phyloP scores from a whole-genome alignment of 2,888 invertebrate genomes.

The Horisme vitalbata region DNA sequence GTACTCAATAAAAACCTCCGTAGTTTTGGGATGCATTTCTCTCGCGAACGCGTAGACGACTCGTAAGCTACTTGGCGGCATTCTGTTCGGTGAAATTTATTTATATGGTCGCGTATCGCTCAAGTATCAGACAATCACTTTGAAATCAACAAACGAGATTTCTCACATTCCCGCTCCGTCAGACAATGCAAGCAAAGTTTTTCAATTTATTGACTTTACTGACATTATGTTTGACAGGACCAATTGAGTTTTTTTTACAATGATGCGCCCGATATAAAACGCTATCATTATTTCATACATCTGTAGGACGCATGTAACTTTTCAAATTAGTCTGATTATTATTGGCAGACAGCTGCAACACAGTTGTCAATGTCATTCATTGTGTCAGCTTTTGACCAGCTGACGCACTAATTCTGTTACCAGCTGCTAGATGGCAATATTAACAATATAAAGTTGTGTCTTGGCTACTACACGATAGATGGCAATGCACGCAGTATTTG shows the following conservation, averaged over 20 bases:
- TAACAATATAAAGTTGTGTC: no score
- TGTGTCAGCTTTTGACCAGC: no score
- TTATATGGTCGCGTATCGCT: conserved; percentile 69
- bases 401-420: no score
- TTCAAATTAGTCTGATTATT: no score
- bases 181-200: conserved; percentile 46
- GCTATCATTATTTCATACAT: no score
- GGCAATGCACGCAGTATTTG: no score
- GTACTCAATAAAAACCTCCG: conserved; percentile 87
- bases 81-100: conserved; percentile 70
- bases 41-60: conserved; percentile 90
- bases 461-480: no score
- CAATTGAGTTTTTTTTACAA: conserved; percentile 30
- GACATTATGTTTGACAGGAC: conserved; percentile 7
- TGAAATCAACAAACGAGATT: conserved; percentile 71
- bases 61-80: conserved; percentile 83
- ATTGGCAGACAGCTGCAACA: no score
- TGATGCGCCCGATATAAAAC: no score
- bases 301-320: no score
- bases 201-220: neutral
- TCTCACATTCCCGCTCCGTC: conserved; percentile 72
- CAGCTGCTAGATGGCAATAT: no score
- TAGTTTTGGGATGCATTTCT: conserved; percentile 89
- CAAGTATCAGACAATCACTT: conserved; percentile 71
- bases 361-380: no score